Conservation (phyloP, 64 coral and sea anemone species). For the Montipora cactus region DNA sequence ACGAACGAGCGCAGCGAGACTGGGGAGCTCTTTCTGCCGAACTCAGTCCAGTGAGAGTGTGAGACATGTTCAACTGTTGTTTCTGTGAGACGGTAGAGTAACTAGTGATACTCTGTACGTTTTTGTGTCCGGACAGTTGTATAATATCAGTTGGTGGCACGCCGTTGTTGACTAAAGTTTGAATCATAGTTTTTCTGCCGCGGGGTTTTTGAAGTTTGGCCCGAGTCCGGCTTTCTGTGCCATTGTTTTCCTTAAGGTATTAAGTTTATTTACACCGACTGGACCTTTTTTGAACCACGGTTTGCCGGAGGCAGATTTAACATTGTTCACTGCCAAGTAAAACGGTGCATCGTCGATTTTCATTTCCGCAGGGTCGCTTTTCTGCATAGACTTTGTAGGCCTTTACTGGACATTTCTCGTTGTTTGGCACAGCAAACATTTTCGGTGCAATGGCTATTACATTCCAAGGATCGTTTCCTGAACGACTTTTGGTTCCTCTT, state of each 20-base stretch:
- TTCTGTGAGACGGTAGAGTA: no score
- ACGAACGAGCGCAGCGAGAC: no score
- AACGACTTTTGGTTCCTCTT: slow-evolving; percentile 71
- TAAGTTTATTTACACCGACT: slow-evolving; percentile 68
- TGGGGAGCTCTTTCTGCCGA: slow-evolving; percentile 63
- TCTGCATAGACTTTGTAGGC: no score
- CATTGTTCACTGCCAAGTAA: slow-evolving; percentile 77
- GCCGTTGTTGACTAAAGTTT: no score
- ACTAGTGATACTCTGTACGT: no score
- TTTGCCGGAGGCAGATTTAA: slow-evolving; percentile 20
- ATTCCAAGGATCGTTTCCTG: neutral
- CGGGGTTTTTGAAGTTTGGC: slow-evolving; percentile 45
- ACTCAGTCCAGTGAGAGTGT: neutral
- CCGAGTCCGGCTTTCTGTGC: slow-evolving; percentile 43
- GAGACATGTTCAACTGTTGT: no score
- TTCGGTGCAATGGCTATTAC: no score
- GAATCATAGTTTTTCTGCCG: no score
- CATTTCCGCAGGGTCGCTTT: slow-evolving; percentile 35
- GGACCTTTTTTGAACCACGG: neutral
- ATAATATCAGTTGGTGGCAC: no score
- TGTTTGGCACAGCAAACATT: no score
- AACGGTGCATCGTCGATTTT: slow-evolving; percentile 72
- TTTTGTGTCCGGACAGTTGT: no score
- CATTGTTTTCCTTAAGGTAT: slow-evolving; percentile 70
- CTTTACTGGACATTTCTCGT: no score